Evolutionary conservation across 2,888 invertebrate genomes (phyloP).

Genomic region (Schizotus pectinicornis): DNA sequence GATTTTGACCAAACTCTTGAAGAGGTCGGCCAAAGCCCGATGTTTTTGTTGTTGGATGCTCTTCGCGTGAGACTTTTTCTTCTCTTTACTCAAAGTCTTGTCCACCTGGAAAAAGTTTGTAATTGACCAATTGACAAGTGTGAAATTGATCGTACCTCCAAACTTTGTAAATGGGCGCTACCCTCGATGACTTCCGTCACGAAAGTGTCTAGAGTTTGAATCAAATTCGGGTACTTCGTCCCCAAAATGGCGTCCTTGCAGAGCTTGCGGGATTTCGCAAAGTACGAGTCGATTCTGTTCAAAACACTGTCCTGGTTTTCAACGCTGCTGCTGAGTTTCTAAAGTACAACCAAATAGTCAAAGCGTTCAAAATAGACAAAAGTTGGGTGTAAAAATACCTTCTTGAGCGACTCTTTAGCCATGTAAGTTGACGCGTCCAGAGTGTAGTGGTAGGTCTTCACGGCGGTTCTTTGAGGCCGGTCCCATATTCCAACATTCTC

Average conservation of each 20-base stretch:
- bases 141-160: slow-evolving; percentile 61
- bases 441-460: slow-evolving; percentile 61
- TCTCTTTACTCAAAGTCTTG: slow-evolving; percentile 66
- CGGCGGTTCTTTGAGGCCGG: slow-evolving; percentile 62
- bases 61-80: slow-evolving; percentile 81
- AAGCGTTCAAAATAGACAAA: too few species aligned
- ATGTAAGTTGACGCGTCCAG: slow-evolving; percentile 49
- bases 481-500: slow-evolving; percentile 68
- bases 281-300: slow-evolving; percentile 47
- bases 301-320: slow-evolving; percentile 18
- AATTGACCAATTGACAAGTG: slow-evolving; percentile 2
- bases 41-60: slow-evolving; percentile 85
- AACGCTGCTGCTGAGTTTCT: slow-evolving; percentile 24
- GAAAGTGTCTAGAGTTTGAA: slow-evolving; percentile 70
- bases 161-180: slow-evolving; percentile 69
- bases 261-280: slow-evolving; percentile 68
- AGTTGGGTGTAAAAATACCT: slow-evolving; percentile 42
- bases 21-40: slow-evolving; percentile 84
- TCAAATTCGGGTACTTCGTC: slow-evolving; percentile 65
- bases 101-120: slow-evolving; percentile 59
- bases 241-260: slow-evolving; percentile 68
- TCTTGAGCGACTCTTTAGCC: slow-evolving; percentile 40
- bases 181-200: slow-evolving; percentile 71
- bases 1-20: slow-evolving; percentile 75
- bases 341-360: not conserved